These are phyloP conservation scores for Ciconia maguari DNA, from an alignment of 2,113 vertebrate genomes.

Conservation along the genomic window DNA sequence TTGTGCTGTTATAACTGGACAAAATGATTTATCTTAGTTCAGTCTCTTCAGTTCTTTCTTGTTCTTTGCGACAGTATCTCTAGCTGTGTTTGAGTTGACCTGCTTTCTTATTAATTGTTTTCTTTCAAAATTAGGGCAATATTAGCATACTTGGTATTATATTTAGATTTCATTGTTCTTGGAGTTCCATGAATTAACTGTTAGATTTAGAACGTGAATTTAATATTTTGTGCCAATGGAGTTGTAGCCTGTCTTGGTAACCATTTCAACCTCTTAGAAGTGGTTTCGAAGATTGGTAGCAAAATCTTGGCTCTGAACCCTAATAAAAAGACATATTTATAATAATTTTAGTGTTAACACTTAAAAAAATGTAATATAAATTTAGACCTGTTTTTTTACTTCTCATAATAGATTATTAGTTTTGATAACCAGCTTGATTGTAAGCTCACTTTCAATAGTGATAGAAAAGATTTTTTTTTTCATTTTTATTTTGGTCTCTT, in stretches of 20 bases:
- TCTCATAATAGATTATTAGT: background rate
- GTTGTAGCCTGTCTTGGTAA: background rate
- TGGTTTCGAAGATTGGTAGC: background rate
- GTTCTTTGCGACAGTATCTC: background rate
- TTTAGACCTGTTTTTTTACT: background rate
- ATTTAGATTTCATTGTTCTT: background rate
- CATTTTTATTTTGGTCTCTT: background rate
- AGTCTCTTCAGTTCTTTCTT: background rate
- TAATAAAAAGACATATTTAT: background rate
- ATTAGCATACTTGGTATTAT: constrained; percentile 1
- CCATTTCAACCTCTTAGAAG: background rate
- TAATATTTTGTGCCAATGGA: fast-evolving
- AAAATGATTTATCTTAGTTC: background rate
- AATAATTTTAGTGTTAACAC: background rate
- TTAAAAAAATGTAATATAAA: background rate
- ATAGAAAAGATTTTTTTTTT: background rate
- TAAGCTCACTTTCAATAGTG: background rate
- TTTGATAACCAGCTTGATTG: background rate
- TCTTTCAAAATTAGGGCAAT: constrained; percentile 22
- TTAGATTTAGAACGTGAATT: background rate
- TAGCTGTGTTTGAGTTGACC: background rate
- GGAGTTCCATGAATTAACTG: background rate
- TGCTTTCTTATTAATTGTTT: background rate
- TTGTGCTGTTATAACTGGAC: background rate
- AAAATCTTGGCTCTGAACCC: background rate